Conservation (phyloP, 2,888 invertebrate genomes). For the Drosophila setosimentum region DNA sequence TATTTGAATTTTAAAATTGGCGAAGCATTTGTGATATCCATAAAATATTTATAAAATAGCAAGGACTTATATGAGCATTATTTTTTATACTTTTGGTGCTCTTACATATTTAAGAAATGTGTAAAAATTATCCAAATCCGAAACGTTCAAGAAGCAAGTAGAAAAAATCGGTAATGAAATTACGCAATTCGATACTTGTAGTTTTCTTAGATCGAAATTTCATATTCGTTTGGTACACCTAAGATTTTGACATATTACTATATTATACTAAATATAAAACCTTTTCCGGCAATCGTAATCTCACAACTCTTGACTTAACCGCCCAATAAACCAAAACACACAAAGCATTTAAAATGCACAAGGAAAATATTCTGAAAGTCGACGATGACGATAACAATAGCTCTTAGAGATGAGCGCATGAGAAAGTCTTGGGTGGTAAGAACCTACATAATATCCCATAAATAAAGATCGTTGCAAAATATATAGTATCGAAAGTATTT, state of each 20-base stretch:
- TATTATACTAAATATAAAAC: no score
- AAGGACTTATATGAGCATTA: not conserved
- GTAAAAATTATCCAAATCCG: not conserved
- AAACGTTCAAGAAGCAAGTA: not conserved
- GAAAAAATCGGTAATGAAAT: not conserved
- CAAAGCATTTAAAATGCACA: constrained; percentile 69
- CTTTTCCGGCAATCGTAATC: constrained; percentile 2
- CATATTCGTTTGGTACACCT: not conserved
- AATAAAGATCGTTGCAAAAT: not conserved
- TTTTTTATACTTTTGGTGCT: not conserved
- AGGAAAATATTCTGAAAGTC: constrained; percentile 64
- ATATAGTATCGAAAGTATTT: not conserved
- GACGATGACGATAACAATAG: constrained; percentile 26
- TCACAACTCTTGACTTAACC: constrained; percentile 43
- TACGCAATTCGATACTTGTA: not conserved
- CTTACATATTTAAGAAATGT: not conserved
- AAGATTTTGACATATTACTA: not conserved
- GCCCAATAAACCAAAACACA: constrained; percentile 56
- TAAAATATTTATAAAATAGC: not conserved
- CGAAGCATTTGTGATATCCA: constrained; percentile 44
- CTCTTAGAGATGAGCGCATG: constrained; percentile 25
- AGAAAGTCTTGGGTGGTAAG: not conserved
- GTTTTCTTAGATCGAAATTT: not conserved
- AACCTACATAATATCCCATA: not conserved
- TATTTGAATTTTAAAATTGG: constrained; percentile 39